Percentiles rank a stretch among this genome's conserved stretches.
These are phyloP conservation scores for Cecidostiba fungosa DNA, from an alignment of 2,888 invertebrate species.

Conservation along the genomic window DNA sequence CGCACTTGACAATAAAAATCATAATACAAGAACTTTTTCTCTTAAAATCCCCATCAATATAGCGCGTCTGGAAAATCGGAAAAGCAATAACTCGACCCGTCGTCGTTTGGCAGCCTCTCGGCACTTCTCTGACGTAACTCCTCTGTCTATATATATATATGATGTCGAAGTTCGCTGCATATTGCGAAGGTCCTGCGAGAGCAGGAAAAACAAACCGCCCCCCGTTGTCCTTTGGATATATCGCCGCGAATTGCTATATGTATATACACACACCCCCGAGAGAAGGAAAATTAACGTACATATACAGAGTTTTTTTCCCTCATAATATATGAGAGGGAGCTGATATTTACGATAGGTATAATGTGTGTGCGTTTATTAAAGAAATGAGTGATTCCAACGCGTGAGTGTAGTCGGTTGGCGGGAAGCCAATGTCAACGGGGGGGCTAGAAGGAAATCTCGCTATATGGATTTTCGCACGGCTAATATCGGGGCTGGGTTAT, in stretches of 20 bases:
- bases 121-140: not conserved
- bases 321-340: not conserved
- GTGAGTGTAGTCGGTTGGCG: not conserved
- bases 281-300: not conserved
- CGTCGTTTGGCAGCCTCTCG: not conserved
- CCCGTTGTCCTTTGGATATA: constrained; percentile 7
- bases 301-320: not conserved
- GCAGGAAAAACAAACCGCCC: constrained; percentile 24
- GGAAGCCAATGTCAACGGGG: not conserved
- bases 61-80: not conserved
- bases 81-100: not conserved
- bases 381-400: constrained; percentile 20
- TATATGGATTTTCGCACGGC: constrained; percentile 16
- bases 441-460: not conserved
- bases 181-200: not conserved
- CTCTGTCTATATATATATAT: constrained; percentile 9
- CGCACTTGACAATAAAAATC: not conserved
- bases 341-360: constrained; percentile 16
- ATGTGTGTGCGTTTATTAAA: constrained; percentile 11
- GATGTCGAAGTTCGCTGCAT: constrained; percentile 32
- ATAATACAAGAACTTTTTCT: not conserved
- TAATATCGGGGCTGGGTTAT: not conserved
- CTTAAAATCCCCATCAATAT: not conserved
- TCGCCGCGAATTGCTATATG: not conserved
- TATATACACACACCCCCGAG: not conserved